A percentile compares a stretch with the other conserved stretches of the same genome.
These are phyloP conservation scores for Bombus ignitus DNA, from an alignment of 1,140 invertebrate genomes.

Conservation along the genomic window DNA sequence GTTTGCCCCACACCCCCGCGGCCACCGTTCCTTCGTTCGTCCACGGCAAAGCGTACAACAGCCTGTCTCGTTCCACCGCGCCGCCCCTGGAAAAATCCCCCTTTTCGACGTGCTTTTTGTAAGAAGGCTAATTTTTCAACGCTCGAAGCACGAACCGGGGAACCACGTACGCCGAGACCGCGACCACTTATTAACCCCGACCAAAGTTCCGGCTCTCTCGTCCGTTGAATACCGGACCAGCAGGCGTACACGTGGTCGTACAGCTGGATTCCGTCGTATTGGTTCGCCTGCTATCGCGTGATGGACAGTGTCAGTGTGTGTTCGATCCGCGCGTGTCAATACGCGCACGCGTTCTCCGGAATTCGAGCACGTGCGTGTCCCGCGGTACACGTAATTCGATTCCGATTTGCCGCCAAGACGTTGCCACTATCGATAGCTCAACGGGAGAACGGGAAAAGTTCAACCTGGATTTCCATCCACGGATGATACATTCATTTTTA, in stretches of 20 bases:
- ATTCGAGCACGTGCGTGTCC: conserved; percentile 59
- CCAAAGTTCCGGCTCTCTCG: neutral
- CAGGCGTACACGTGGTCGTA: conserved; percentile 51
- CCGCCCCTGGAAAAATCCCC: conserved; percentile 47
- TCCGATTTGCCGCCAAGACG: conserved; percentile 35
- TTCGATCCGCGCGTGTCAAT: conserved; percentile 69
- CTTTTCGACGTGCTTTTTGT: conserved; percentile 66
- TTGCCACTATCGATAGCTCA: neutral
- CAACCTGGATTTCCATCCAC: neutral
- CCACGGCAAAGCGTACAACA: neutral
- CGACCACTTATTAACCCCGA: conserved; percentile 66
- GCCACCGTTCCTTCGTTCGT: conserved; percentile 13
- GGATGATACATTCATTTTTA: neutral
- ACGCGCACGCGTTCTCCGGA: conserved; percentile 66
- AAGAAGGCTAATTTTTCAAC: conserved; percentile 73
- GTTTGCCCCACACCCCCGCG: conserved; percentile 39
- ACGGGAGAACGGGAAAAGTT: neutral
- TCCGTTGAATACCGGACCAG: neutral
- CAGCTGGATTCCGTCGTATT: conserved; percentile 57
- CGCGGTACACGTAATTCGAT: neutral
- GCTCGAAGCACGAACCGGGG: conserved; percentile 48
- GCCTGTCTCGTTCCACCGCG: conserved; percentile 46
- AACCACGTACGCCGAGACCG: conserved; percentile 39
- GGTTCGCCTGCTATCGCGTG: conserved; percentile 46
- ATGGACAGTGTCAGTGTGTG: conserved; percentile 62